Evolutionary conservation across 2,888 invertebrate species (phyloP), one percentile per base, ranked within the genome.

Genomic region (Epistrophe grossulariae): DNA sequence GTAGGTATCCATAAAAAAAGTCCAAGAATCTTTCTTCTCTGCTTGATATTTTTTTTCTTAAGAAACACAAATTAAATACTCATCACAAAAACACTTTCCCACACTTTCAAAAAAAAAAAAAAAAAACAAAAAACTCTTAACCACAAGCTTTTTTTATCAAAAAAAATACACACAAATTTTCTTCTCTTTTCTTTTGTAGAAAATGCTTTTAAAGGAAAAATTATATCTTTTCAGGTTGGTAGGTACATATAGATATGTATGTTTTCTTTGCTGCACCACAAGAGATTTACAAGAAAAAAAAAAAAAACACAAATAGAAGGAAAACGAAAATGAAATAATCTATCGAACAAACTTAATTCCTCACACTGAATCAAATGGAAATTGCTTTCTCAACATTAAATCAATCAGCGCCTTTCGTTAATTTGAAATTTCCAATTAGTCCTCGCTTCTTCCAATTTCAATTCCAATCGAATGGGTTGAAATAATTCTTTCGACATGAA

Each of bases 391-490:
- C 74, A 79, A 72, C 87, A 87, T 83, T 87, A 83, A 85, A 87
- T 87, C 87, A 79, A 79, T 87, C 87, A 83, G 76, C 87, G 87
- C 87, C 79, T 83, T 79, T 82, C 76, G 79, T 83, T 87, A 87
- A 87, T 87, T 87, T 83, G 66, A 79, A 83, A 83, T 79, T 79
- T 79, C 52, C 87, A 87, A 87, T 87, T 79, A 87, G 82, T 79
- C 70, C 79, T 79, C 52, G 68, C 71, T 55, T 55, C 31, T 55
- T 28, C 15, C 55, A 60, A 40, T n/a, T 43, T 43, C 24, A 62
- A 40, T n/a, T 43, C 62, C 24, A 62, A 59, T 38, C 17, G 74
- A 79, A 83, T 60, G 52, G 64, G 50, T 55, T 68, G 31, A 76
- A 78, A 87, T 70, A 72, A 72, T 82, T 74, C 82, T 57, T 78